A percentile compares a stretch with the other conserved stretches of the same genome.
phyloP scores from a whole-genome alignment of 2,888 invertebrate genomes.

The Amblyjoppa proteus region DNA sequence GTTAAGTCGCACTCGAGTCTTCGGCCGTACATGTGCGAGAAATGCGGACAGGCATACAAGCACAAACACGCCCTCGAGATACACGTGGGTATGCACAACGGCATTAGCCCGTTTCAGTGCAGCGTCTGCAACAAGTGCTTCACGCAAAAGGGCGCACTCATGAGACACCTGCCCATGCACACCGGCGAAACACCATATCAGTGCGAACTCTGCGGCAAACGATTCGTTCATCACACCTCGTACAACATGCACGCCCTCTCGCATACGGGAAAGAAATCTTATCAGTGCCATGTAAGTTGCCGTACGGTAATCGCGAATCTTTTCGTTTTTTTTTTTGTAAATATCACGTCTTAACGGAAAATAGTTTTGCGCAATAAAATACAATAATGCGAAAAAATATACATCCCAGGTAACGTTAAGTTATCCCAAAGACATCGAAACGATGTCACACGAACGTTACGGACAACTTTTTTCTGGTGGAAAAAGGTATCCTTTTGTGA shows the following conservation, averaged over 20 bases:
- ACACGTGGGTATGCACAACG: slow-evolving; percentile 88
- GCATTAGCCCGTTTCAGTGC: slow-evolving; percentile 88
- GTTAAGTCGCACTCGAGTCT: slow-evolving; percentile 76
- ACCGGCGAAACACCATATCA: slow-evolving; percentile 88
- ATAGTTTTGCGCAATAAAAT: no score
- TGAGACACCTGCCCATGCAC: slow-evolving; percentile 88
- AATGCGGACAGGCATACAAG: slow-evolving; percentile 88
- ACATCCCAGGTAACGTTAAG: no score
- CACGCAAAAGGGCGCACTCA: slow-evolving; percentile 88
- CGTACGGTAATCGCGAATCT: background rate
- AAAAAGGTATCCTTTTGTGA: no score
- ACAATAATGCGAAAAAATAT: no score
- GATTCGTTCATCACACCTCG: slow-evolving; percentile 90
- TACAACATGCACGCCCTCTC: slow-evolving; percentile 90
- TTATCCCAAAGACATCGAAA: no score
- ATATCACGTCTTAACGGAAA: no score
- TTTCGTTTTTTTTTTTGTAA: background rate
- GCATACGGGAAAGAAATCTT: slow-evolving; percentile 84
- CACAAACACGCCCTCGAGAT: slow-evolving; percentile 88
- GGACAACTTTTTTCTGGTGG: no score
- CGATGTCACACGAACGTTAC: no score
- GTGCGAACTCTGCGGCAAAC: slow-evolving; percentile 88
- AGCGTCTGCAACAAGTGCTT: slow-evolving; percentile 88
- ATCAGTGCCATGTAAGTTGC: slow-evolving; percentile 78
- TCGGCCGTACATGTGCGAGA: slow-evolving; percentile 84